Evolutionary conservation across 2,888 invertebrate species (phyloP).

Genomic region (Blomia tropicalis): DNA sequence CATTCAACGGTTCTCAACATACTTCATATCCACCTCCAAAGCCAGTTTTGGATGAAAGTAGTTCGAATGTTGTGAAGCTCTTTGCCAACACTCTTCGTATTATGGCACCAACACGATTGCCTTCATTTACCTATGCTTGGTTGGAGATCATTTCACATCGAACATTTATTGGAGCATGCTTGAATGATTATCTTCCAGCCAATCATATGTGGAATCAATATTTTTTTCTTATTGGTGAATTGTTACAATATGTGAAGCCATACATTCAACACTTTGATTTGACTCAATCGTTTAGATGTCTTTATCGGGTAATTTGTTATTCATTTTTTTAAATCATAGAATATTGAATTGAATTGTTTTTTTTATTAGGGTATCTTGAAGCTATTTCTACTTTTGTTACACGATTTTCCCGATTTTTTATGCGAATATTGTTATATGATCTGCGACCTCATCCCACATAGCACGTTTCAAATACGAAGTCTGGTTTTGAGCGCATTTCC

Average conservation of each 20-base stretch:
- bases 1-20: constrained; percentile 11
- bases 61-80: constrained; percentile 57
- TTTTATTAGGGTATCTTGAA: constrained; percentile 53
- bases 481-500: constrained; percentile 94
- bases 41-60: not conserved
- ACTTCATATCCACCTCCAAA: not conserved
- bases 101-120: constrained; percentile 74
- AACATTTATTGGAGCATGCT: constrained; percentile 55
- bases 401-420: constrained; percentile 97
- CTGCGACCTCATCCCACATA: constrained; percentile 96
- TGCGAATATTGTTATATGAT: constrained; percentile 98
- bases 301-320: constrained; percentile 61
- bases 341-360: constrained; percentile 10
- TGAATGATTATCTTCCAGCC: not conserved
- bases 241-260: constrained; percentile 91
- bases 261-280: constrained; percentile 92
- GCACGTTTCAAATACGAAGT: constrained; percentile 96
- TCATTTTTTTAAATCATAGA: not conserved
- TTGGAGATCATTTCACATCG: constrained; percentile 91
- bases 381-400: constrained; percentile 79
- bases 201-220: constrained; percentile 66
- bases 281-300: constrained; percentile 72
- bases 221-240: constrained; percentile 79
- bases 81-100: constrained; percentile 91
- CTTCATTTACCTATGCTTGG: constrained; percentile 97